These are phyloP conservation scores for Anorthoa munda DNA, from an alignment of 2,888 invertebrate species.

Conservation along the genomic window DNA sequence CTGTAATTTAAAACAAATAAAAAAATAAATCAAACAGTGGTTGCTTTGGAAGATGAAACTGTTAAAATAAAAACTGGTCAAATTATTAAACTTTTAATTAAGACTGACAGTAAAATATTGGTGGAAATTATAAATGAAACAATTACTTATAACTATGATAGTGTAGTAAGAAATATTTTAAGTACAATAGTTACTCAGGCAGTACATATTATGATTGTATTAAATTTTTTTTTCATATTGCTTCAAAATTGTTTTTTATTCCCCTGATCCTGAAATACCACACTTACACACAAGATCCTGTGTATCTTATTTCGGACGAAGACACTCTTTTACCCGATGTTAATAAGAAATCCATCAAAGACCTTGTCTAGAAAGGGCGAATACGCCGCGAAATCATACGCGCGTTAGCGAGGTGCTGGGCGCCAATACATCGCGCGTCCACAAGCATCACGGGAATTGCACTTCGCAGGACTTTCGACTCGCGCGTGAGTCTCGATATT, in stretches of 20 bases:
- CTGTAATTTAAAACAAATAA: not conserved
- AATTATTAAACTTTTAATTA: slow-evolving; percentile 69
- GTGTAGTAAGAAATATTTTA: slow-evolving; percentile 76
- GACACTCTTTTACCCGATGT: not conserved
- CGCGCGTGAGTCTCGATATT: too few relatives aligned
- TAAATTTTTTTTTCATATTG: slow-evolving; percentile 86
- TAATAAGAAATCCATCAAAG: not conserved
- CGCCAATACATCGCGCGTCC: too few relatives aligned
- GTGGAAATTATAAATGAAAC: slow-evolving; percentile 74
- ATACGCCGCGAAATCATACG: too few relatives aligned
- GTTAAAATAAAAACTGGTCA: slow-evolving; percentile 58
- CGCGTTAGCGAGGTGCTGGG: too few relatives aligned
- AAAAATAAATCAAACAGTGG: slow-evolving; percentile 1
- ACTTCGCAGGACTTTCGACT: too few relatives aligned
- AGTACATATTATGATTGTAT: slow-evolving; percentile 81
- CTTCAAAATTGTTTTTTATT: slow-evolving; percentile 75
- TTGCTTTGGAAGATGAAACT: slow-evolving; percentile 10
- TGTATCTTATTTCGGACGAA: not conserved
- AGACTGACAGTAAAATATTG: slow-evolving; percentile 78
- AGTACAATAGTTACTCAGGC: slow-evolving; percentile 88
- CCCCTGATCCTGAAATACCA: not conserved
- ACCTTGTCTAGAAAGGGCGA: too few relatives aligned
- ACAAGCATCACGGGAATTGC: too few relatives aligned
- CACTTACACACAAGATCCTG: not conserved
- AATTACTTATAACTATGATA: slow-evolving; percentile 70